phyloP scores from a whole-genome alignment of 2,113 vertebrate genomes.

The Quiscalus mexicanus region DNA sequence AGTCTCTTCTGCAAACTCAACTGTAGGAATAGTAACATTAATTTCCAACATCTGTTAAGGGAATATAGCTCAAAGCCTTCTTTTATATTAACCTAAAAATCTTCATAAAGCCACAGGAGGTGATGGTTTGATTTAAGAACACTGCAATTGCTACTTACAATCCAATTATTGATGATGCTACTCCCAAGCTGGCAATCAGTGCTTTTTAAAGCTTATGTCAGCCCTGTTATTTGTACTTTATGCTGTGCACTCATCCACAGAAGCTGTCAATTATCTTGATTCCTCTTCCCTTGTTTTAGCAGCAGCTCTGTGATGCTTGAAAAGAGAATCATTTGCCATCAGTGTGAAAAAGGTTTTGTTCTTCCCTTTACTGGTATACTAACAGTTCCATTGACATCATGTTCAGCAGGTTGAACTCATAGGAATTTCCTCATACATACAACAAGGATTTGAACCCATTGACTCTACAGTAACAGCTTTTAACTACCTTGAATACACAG shows the following conservation, averaged over 20 bases:
- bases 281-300: not conserved
- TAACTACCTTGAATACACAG: not conserved
- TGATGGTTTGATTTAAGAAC: not conserved
- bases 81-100: not conserved
- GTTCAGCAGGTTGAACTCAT: not conserved
- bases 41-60: not conserved
- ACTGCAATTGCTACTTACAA: not conserved
- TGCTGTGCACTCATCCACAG: not conserved
- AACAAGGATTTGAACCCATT: not conserved
- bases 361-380: not conserved
- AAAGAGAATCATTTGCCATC: not conserved
- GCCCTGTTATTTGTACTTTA: not conserved
- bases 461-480: not conserved
- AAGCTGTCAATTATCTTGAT: not conserved
- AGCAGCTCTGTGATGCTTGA: not conserved
- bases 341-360: not conserved
- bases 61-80: not conserved
- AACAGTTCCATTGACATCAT: not conserved
- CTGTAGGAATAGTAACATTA: not conserved
- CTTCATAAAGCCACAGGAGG: not conserved
- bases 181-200: not conserved
- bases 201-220: not conserved
- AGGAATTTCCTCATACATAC: not conserved
- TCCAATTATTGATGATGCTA: not conserved
- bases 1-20: not conserved